Evolutionary conservation across 2,113 vertebrate species (phyloP), one percentile per base, ranked within the genome.

Genomic region (Sinocyclocheilus rhinocerous): DNA sequence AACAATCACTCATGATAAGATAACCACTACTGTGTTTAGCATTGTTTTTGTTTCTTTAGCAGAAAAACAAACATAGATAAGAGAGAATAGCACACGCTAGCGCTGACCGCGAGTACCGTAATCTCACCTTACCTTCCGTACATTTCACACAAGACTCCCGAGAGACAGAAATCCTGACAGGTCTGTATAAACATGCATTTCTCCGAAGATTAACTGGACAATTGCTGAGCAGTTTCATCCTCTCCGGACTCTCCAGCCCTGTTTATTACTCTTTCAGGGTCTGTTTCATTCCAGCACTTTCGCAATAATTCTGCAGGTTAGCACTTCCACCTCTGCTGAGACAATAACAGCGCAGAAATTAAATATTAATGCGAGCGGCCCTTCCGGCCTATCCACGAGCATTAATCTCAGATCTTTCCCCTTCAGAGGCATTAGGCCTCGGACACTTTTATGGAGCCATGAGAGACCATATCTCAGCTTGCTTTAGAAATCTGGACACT

Each of bases 351-450:
- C 88, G 0, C 12, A 80, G 90, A 89, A 93, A 92, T 93, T 92
- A 91, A 94, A 95, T 94, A 94, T 95, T 95, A 93, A 95, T 93
- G 92, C 63, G 6, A 79, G 90, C 83, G 92, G 92, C 52, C 83
- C 91, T 89, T 91, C 92, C 90, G 79, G 84, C 88, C 88, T 92
- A 91, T 92, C 92, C 89, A 67, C 85, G 89, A 91, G 93, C 90
- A 93, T 94, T 94, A 91, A 93, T 93, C 94, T 94, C 91, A 90
- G 92, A 91, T 90, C 81, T 89, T 87, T 92, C 85, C 90, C 85
- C 89, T 50, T 84, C 57, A 59, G 89, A 91, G 89, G 90, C 93
- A 88, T 63, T 90, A 91, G 89, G 91, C 81, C 87, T 89, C 92
- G 90, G 89, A 91, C 89, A 86, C 87, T 91, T 78, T 76, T 78